Base-by-base conservation (phyloP, 2,888 invertebrate species). In the Glyphotaelius pellucidus region DNA sequence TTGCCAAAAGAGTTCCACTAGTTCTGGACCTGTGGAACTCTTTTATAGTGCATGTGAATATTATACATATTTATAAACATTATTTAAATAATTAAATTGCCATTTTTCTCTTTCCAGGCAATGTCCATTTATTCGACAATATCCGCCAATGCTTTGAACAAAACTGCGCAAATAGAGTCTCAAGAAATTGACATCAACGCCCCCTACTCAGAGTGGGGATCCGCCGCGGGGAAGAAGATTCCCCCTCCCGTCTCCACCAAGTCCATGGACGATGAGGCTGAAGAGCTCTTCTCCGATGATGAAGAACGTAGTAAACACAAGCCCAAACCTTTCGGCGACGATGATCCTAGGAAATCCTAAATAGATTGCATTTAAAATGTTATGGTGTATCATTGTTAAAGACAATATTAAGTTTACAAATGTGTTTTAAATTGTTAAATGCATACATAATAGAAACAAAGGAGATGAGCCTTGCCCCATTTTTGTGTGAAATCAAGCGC, bases 101-200 rank as follows among this genome's bases (percentile, higher is more conserved):
- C 67, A 67, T 25, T 86, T 90, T 88, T 42, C 80, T 89, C 83
- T 91, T 95, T 95, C 32, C 95, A 97, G 97, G 97, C 97, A 2
- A 96, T 97, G 96, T 95, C 97, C 89, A 97, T 97, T 94, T 97
- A 97, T 94, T 96, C 96, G 35, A 96, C 97, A 91, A 96, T 97
- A 31, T 95, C 96, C n/a, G 94, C 81, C 86, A 32, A 85, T n/a
- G 80, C 84, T 32, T 42, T 81, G 31, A 94, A 89, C 25, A 81
- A 47, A 81, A 32, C 30, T 25, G 80, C 47, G 2, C 38, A 88
- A 31, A 67, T 19, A 14, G 90, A 90, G 19, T 25, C 47, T 15
- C 86, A 90, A 42, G 35, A 91, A 30, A 80, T 35, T 15, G 35
- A 35, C 30, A 32, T 84, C 15, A 90, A 67, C n/a, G 79, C 67